Evolutionary conservation across 2,888 invertebrate species (phyloP).

Genomic region (Alloplasta piceator): DNA sequence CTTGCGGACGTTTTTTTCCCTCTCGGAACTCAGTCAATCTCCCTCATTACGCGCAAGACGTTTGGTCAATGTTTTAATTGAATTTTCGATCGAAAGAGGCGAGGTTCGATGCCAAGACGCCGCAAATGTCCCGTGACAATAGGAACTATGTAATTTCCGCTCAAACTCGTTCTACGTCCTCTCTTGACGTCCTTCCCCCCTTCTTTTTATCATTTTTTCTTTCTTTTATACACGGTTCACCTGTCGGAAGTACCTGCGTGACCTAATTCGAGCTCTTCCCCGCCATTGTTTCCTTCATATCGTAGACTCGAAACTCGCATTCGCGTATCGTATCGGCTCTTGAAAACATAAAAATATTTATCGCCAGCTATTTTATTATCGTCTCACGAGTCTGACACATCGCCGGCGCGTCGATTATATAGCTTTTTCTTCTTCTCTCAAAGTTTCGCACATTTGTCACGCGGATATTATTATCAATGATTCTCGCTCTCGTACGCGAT

Average conservation of each 20-base stretch:
- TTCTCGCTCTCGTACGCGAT: not conserved
- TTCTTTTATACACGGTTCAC: slow-evolving; percentile 64
- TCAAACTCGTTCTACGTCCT: slow-evolving; percentile 26
- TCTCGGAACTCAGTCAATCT: too few relatives aligned
- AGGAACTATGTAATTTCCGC: slow-evolving; percentile 56
- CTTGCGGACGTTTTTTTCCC: not conserved
- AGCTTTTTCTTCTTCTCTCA: slow-evolving; percentile 1
- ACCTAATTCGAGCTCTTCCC: slow-evolving; percentile 62
- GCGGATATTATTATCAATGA: slow-evolving; percentile 59
- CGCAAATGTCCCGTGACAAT: slow-evolving; percentile 50
- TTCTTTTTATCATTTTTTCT: too few relatives aligned
- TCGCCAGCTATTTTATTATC: not conserved
- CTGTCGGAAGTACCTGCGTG: slow-evolving; percentile 75
- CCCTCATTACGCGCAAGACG: too few relatives aligned
- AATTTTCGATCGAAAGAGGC: not conserved
- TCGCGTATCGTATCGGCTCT: not conserved
- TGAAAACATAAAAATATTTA: not conserved
- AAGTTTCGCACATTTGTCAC: slow-evolving; percentile 48
- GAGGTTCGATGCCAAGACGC: slow-evolving; percentile 4
- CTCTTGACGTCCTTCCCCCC: slow-evolving; percentile 29
- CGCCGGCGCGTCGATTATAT: not conserved
- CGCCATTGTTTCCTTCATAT: not conserved
- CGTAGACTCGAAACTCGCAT: slow-evolving; percentile 19
- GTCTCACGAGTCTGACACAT: not conserved
- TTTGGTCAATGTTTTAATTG: not conserved